Percentiles rank a stretch among this genome's conserved stretches.
These are phyloP conservation scores for Nephrotoma guestfalica DNA, from an alignment of 2,888 invertebrate genomes.

Conservation along the genomic window DNA sequence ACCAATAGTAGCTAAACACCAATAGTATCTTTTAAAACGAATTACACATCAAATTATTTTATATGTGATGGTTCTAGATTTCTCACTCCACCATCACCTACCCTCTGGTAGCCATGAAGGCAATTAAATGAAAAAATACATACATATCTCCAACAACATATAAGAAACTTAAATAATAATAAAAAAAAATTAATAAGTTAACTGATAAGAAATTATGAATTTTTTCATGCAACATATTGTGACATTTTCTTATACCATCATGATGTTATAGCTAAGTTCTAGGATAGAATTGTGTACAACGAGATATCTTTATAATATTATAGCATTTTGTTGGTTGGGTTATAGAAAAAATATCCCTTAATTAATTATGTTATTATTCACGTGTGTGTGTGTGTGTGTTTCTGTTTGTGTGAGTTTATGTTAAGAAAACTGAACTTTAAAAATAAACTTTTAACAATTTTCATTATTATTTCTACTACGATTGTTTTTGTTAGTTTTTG, in stretches of 20 bases:
- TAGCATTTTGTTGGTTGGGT: neutral
- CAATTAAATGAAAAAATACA: neutral
- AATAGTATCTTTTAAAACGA: too few relatives aligned
- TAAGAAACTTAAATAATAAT: neutral
- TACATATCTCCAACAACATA: neutral
- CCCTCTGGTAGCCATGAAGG: neutral
- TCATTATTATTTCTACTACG: too few relatives aligned
- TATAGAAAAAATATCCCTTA: neutral
- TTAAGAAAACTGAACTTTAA: neutral
- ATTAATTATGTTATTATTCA: neutral
- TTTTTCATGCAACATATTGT: neutral
- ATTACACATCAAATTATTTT: too few relatives aligned
- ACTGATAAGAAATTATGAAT: neutral
- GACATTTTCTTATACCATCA: neutral
- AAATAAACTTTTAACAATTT: neutral
- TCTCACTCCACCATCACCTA: neutral
- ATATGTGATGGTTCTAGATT: too few relatives aligned
- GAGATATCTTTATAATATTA: neutral
- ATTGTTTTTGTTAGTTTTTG: neutral
- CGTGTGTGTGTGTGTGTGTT: neutral
- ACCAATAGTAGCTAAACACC: too few relatives aligned
- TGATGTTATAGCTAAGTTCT: neutral
- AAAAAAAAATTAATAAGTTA: neutral
- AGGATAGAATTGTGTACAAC: neutral
- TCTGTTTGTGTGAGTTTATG: neutral